Evolutionary conservation across 2,113 vertebrate species (phyloP), one percentile per base, ranked within the genome.

Genomic region (Antigone vipio): DNA sequence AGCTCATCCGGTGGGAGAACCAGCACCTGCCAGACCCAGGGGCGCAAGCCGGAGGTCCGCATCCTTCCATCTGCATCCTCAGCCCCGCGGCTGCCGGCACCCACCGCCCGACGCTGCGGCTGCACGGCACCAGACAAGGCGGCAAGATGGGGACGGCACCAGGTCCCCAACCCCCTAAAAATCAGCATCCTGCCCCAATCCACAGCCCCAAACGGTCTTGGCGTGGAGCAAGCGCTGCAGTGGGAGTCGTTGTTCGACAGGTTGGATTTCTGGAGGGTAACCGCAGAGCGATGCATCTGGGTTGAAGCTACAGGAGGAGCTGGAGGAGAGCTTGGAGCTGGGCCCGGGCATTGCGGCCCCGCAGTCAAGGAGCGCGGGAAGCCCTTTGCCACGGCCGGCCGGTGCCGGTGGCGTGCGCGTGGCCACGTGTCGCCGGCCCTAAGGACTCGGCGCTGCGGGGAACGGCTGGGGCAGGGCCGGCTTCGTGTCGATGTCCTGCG

Each of bases 371-470:
- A 18, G 38, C 5, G 30, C 22, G 19, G 29, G 45, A 47, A 56
- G 5, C 60, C 44, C 44, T n/a, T 42, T 3, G 29, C 22, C 7
- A 4, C 0, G 14, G 40, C 29, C 1, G 23, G n/a, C 15, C 1
- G 6, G 60, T 4, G 55, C 20, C 1, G 2, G 53, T 10, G 78
- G 27, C 2, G 0, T 0, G 50, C 2, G 44, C 79, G 50, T 0
- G 3, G 68, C 62, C 3, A 9, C 3, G 24, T 23, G 55, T n/a
- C 11, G 15, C 30, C 10, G 4, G 32, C 32, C 35, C 50, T 1
- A 3, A 26, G 29, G 68, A 8, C 9, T 6, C 1, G 14, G 13
- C 1, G 26, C 47, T 13, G 27, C 0, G 4, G 62, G 17, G 18
- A 60, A 66, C 32, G 6, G 22, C 27, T 6, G 34, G 22, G 59